Evolutionary conservation across 2,888 invertebrate species (phyloP).

Genomic region (Heliconius sara): DNA sequence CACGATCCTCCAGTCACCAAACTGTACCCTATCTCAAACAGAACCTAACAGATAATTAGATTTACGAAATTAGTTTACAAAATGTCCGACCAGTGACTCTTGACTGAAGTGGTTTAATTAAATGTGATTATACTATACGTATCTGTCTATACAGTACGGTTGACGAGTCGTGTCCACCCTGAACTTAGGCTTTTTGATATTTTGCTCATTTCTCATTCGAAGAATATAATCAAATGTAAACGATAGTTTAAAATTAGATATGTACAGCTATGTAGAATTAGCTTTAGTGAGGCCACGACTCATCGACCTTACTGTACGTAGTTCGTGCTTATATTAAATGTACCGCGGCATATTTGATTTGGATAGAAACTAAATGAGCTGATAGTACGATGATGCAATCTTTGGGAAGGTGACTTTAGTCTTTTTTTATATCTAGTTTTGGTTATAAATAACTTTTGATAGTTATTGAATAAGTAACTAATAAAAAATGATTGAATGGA

Average conservation of each 20-base stretch:
- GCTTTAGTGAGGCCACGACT: not conserved
- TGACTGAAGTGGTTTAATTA: conserved; percentile 31
- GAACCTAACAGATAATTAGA: conserved; percentile 13
- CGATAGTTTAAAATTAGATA: no score
- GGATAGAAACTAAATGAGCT: not conserved
- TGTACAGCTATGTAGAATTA: no score
- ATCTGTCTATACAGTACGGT: not conserved
- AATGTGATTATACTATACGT: conserved; percentile 26
- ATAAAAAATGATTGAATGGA: no score
- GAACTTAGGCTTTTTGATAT: no score
- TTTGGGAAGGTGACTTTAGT: not conserved
- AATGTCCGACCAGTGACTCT: conserved; percentile 18
- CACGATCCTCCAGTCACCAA: not conserved
- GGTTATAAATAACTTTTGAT: not conserved
- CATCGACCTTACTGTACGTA: not conserved
- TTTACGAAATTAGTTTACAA: conserved; percentile 29
- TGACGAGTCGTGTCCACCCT: no score
- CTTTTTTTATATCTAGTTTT: not conserved
- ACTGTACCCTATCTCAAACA: conserved; percentile 16
- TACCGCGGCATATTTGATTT: not conserved
- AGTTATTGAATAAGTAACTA: no score
- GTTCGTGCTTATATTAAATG: not conserved
- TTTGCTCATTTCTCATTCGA: no score
- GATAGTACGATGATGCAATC: not conserved
- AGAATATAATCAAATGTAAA: no score